Evolutionary conservation across 2,113 vertebrate genomes (phyloP), one percentile per base, ranked within the genome.

Genomic region (Calyptommatus sinebrachiatus): DNA sequence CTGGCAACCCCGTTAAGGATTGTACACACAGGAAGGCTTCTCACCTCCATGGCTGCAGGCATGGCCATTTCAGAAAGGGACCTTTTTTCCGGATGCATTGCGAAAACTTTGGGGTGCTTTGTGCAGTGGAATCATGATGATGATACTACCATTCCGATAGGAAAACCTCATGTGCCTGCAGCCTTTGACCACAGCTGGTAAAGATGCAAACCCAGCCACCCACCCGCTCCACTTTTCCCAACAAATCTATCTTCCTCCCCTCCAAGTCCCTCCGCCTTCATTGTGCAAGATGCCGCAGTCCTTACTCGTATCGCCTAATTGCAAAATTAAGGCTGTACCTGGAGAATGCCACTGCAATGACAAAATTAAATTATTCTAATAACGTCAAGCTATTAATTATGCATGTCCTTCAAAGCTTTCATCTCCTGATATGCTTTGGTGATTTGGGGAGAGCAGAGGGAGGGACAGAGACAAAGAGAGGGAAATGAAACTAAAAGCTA

Each of bases 281-380:
- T 88, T 82, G 84, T 81, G 80, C 65, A 62, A 26, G 79, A 83
- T 73, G 5, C 67, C 28, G 71, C 66, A 53, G 80, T 75, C 65
- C 1, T 2, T 82, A 35, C 65, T 48, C 75, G 50, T 87, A 76
- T 66, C 71, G 69, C 84, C 71, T 87, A 88, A 89, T 90, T 89
- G 85, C 84, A 81, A 85, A 89, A 90, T 87, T 89, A 88, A 84
- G 85, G 69, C 80, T 45, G 0, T 82, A 89, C 86, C 86, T 88
- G 85, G 61, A 53, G 80, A 88, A 89, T 82, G 83, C 82, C 79
- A 77, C 85, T 75, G 82, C 21, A 35, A 76, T 22, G 71, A 78
- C 73, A 70, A 88, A 88, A 81, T 77, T 79, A 77, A 83, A 79
- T 87, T 75, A 86, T 88, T 87, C 84, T 79, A 83, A 82, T 78